Percentiles rank a stretch among this genome's conserved stretches.
These are phyloP conservation scores for Gobio gobio DNA, from an alignment of 2,113 vertebrate species.

Conservation along the genomic window DNA sequence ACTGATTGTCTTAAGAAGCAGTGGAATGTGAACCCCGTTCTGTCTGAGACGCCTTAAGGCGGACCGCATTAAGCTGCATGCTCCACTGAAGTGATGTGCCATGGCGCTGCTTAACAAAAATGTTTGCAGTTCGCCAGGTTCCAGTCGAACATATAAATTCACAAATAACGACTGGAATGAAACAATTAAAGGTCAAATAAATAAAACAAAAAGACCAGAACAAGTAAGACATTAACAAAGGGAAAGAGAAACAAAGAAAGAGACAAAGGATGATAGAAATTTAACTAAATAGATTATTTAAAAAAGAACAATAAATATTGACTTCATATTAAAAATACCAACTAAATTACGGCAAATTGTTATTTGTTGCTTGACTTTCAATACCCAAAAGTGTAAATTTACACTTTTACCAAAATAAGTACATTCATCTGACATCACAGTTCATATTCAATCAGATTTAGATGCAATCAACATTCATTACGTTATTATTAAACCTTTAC, in stretches of 20 bases:
- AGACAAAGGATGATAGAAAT: neutral
- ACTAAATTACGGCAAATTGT: too few relatives aligned
- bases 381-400: neutral
- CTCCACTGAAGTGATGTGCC: conserved; percentile 25
- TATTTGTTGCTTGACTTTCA: neutral
- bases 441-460: neutral
- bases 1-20: neutral
- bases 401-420: neutral
- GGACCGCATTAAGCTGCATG: neutral
- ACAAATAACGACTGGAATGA: neutral
- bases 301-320: neutral
- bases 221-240: neutral
- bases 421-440: neutral
- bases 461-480: neutral
- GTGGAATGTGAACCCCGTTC: conserved; percentile 24
- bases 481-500: neutral
- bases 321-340: neutral
- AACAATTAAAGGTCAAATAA: conserved; percentile 24
- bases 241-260: conserved; percentile 1
- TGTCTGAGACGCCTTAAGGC: conserved; percentile 9
- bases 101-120: neutral
- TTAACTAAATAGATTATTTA: neutral
- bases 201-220: neutral
- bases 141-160: conserved; percentile 11
- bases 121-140: neutral